Base-by-base conservation (phyloP, 2,888 invertebrate genomes). In the Pristionchus fissidentatus region DNA sequence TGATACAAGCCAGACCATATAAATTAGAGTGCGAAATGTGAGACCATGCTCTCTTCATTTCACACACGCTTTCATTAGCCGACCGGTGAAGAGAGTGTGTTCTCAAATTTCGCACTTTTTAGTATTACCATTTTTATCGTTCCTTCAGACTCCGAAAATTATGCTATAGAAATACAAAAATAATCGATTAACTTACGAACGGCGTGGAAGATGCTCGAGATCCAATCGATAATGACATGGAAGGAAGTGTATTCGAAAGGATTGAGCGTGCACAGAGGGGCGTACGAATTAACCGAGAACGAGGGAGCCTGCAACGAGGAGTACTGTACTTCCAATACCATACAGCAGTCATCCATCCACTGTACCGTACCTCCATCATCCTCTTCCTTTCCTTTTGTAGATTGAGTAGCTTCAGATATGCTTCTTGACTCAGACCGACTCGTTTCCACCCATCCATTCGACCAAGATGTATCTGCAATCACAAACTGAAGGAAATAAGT, bases 191-290 rank as follows among this genome's bases (percentile, higher is more conserved):
- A 75, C 75, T 75, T 15, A 75, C 75, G 35, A 15, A 75, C 29
- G 46, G 19, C 4, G 29, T 46, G 43, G 75, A 10, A 75, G 75
- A 46, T 32, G 46, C 46, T 46, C 22, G 75, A 75, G 5, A 46
- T 13, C 75, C 75, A 75, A 46, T 75, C 75, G 46, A 75, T 13
- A 19, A 75, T 75, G 26, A 29, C 10, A 46, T 75, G 75, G 46
- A 43, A 75, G 75, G 29, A 75, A 0, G 46, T 26, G 4, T 29
- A 26, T 29, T 75, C 75, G 10, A 26, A 0, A 10, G 15, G n/a
- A 8, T 8, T 32, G 19, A 75, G 26, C n/a, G 7, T 15, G n/a
- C 3, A 38, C 46, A 75, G 32, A 32, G 29, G 46, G 15, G 3
- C 29, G 46, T 75, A 75, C 26, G 43, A 46, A 1, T 43, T 5